These are phyloP conservation scores for Mola mola DNA, from an alignment of 2,113 vertebrate species.

Conservation along the genomic window DNA sequence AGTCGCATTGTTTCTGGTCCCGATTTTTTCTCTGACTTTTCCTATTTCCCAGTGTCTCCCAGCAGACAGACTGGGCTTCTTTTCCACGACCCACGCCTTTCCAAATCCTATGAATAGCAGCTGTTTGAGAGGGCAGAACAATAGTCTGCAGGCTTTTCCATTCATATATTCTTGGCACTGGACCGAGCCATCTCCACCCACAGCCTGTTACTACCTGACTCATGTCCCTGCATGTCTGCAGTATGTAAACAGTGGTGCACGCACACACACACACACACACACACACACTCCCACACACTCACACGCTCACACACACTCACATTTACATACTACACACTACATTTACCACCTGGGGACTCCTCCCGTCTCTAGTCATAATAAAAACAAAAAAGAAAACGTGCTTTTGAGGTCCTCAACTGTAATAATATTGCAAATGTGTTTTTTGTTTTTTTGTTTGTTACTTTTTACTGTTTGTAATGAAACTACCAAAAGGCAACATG, in stretches of 20 bases:
- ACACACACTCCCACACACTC: neutral
- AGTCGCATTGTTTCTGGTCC: slow-evolving; percentile 40
- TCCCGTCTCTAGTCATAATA: too few species aligned
- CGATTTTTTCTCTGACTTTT: slow-evolving; percentile 30
- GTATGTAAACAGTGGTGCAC: slow-evolving; percentile 44
- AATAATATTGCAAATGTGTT: too few species aligned
- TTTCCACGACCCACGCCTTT: slow-evolving; percentile 58
- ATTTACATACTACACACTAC: too few species aligned
- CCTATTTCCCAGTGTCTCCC: slow-evolving; percentile 46
- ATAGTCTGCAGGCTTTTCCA: slow-evolving; percentile 61
- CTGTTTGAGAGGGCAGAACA: slow-evolving; percentile 62
- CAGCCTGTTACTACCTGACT: slow-evolving; percentile 61
- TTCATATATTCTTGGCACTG: slow-evolving; percentile 67
- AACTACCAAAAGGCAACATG: too few species aligned
- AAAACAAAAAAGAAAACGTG: too few species aligned
- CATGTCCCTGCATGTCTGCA: slow-evolving; percentile 44
- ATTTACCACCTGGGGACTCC: too few species aligned
- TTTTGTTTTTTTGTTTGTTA: too few species aligned
- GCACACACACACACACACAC: slow-evolving; percentile 13
- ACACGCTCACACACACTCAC: slow-evolving; percentile 4
- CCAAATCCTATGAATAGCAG: slow-evolving; percentile 76
- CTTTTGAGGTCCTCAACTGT: too few species aligned
- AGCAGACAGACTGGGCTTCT: slow-evolving; percentile 47
- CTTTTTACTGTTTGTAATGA: too few species aligned
- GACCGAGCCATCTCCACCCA: slow-evolving; percentile 60